Evolutionary conservation across 2,888 invertebrate genomes (phyloP).

Genomic region (Xiphydria camelus): DNA sequence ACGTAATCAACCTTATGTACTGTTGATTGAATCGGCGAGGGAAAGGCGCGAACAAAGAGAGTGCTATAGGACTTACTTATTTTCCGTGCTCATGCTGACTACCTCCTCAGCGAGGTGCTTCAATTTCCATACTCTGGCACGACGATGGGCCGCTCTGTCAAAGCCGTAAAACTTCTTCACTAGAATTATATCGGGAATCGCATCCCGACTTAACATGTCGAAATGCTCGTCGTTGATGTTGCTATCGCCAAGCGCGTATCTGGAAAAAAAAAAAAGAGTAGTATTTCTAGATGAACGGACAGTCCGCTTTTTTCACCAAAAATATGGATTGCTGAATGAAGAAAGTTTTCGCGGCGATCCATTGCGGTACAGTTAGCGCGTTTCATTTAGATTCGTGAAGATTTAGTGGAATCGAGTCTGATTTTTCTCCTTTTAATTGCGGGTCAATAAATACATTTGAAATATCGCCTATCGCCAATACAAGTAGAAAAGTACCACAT

Average conservation of each 20-base stretch:
- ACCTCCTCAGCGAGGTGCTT: constrained; percentile 79
- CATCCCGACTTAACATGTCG: constrained; percentile 74
- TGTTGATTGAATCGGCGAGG: too few relatives aligned
- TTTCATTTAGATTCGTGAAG: too few relatives aligned
- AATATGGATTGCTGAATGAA: too few relatives aligned
- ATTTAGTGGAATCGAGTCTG: too few relatives aligned
- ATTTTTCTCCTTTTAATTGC: too few relatives aligned
- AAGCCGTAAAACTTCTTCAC: constrained; percentile 85
- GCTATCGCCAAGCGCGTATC: constrained; percentile 85
- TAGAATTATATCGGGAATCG: constrained; percentile 88
- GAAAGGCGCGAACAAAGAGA: not conserved
- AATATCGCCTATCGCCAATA: too few relatives aligned
- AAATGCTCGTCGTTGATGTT: constrained; percentile 90
- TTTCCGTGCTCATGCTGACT: constrained; percentile 65
- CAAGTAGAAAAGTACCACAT: too few relatives aligned
- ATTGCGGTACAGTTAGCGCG: too few relatives aligned
- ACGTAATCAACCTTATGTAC: not conserved
- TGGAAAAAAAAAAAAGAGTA: constrained; percentile 53
- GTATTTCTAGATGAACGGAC: not conserved
- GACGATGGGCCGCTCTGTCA: constrained; percentile 71
- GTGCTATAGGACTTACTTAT: constrained; percentile 62
- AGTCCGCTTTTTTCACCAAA: too few relatives aligned
- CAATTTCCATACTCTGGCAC: constrained; percentile 86
- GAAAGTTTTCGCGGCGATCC: too few relatives aligned
- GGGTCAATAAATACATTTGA: too few relatives aligned